These are phyloP conservation scores for Melanostoma mellinum DNA, from an alignment of 2,888 invertebrate species.

Conservation along the genomic window DNA sequence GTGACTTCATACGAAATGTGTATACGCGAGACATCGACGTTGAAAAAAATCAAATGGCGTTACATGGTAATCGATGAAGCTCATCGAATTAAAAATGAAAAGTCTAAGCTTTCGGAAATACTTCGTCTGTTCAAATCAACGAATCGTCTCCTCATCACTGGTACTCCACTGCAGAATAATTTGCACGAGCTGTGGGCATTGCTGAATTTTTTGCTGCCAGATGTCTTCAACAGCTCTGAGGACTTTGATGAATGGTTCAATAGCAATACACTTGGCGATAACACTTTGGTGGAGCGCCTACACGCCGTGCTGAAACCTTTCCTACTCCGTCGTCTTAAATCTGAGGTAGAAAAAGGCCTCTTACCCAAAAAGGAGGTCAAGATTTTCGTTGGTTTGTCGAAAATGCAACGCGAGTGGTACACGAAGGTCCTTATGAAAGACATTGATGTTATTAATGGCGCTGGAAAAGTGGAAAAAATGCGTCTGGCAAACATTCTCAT, in stretches of 20 bases:
- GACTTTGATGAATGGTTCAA: slow-evolving; percentile 99
- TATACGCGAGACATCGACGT: slow-evolving; percentile 96
- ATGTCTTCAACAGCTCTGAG: slow-evolving; percentile 98
- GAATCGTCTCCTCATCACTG: slow-evolving; percentile 96
- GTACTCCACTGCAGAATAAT: slow-evolving; percentile 99
- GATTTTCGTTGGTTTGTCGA: slow-evolving; percentile 97
- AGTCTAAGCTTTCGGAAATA: slow-evolving; percentile 98
- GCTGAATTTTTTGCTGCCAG: slow-evolving; percentile 97
- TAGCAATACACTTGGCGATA: slow-evolving; percentile 96
- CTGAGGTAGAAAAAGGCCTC: slow-evolving; percentile 98
- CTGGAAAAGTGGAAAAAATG: slow-evolving; percentile 98
- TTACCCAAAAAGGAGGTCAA: slow-evolving; percentile 99
- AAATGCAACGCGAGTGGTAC: slow-evolving; percentile 99
- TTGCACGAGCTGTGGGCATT: slow-evolving; percentile 99
- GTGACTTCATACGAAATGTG: slow-evolving; percentile 99
- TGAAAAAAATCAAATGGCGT: slow-evolving; percentile 99
- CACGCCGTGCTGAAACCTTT: slow-evolving; percentile 98
- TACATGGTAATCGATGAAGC: slow-evolving; percentile 99
- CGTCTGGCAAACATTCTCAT: slow-evolving; percentile 98
- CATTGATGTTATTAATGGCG: slow-evolving; percentile 98
- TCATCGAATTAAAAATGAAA: slow-evolving; percentile 99
- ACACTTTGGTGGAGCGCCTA: slow-evolving; percentile 93
- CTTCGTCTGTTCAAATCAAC: slow-evolving; percentile 98
- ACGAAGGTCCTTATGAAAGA: slow-evolving; percentile 99
- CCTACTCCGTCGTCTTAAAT: slow-evolving; percentile 95